Conservation (phyloP, 2,113 vertebrate genomes). For the Myodes glareolus region DNA sequence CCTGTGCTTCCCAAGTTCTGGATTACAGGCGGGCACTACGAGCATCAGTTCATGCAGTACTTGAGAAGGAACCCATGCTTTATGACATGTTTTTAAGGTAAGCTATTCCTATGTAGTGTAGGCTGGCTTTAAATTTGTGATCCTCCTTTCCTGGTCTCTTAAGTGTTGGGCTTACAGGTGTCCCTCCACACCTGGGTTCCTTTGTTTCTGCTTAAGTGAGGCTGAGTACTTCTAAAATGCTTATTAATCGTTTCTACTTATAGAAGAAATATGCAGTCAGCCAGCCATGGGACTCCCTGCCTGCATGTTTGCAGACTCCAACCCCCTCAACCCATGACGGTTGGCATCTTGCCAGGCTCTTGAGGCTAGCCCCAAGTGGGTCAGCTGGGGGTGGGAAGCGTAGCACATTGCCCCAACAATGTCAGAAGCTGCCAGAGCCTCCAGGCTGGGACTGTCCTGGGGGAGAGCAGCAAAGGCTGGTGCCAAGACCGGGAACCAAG, state of each 20-base stretch:
- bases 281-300: background rate
- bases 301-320: background rate
- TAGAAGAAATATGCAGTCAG: background rate
- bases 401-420: background rate
- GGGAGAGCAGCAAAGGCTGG: background rate
- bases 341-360: background rate
- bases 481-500: background rate
- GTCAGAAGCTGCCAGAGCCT: background rate
- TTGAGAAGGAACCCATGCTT: background rate
- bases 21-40: background rate
- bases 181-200: no score
- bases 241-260: background rate
- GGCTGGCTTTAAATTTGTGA: background rate
- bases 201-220: background rate
- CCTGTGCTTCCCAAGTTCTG: background rate
- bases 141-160: background rate
- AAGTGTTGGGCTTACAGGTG: background rate
- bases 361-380: background rate
- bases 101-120: background rate
- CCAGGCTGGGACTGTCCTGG: background rate
- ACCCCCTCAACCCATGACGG: rapidly evolving
- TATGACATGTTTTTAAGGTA: background rate
- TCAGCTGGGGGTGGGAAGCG: background rate
- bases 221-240: background rate
- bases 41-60: background rate